Evolutionary conservation across 2,888 invertebrate genomes (phyloP).

Genomic region (Galeruca laticollis): DNA sequence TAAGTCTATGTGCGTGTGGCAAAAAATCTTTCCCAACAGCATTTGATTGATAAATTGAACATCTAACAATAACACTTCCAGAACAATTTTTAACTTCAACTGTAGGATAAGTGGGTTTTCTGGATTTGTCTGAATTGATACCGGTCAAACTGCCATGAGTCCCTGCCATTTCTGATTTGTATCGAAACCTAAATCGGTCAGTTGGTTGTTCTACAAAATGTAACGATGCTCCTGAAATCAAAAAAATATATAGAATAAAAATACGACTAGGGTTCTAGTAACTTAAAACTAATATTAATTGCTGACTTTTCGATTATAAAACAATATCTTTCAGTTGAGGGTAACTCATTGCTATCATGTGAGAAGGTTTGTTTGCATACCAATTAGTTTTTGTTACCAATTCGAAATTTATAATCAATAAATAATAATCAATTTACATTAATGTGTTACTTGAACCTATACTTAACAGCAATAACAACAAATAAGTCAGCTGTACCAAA

Average conservation of each 20-base stretch:
- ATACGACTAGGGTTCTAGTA: not conserved
- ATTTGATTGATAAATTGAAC: slow-evolving; percentile 76
- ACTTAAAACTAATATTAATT: too few species aligned
- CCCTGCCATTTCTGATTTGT: slow-evolving; percentile 89
- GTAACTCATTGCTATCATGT: too few species aligned
- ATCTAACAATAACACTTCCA: slow-evolving; percentile 76
- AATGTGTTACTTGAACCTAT: too few species aligned
- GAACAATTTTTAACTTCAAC: slow-evolving; percentile 74
- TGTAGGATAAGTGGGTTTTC: slow-evolving; percentile 79
- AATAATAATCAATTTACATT: too few species aligned
- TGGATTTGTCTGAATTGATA: slow-evolving; percentile 70
- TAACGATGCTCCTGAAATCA: slow-evolving; percentile 66
- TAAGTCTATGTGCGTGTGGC: slow-evolving; percentile 80
- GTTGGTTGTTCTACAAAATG: slow-evolving; percentile 80
- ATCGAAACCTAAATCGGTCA: slow-evolving; percentile 85
- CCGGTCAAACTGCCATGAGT: slow-evolving; percentile 85
- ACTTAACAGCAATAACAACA: too few species aligned
- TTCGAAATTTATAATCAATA: too few species aligned
- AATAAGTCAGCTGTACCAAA: too few species aligned
- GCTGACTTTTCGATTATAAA: too few species aligned
- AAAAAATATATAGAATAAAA: not conserved
- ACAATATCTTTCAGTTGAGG: too few species aligned
- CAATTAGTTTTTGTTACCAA: too few species aligned
- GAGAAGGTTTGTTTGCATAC: too few species aligned
- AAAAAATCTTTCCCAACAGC: slow-evolving; percentile 51